Evolutionary conservation across 2,888 invertebrate species (phyloP), one percentile per base, ranked within the genome.

Genomic region (Amiota communis): DNA sequence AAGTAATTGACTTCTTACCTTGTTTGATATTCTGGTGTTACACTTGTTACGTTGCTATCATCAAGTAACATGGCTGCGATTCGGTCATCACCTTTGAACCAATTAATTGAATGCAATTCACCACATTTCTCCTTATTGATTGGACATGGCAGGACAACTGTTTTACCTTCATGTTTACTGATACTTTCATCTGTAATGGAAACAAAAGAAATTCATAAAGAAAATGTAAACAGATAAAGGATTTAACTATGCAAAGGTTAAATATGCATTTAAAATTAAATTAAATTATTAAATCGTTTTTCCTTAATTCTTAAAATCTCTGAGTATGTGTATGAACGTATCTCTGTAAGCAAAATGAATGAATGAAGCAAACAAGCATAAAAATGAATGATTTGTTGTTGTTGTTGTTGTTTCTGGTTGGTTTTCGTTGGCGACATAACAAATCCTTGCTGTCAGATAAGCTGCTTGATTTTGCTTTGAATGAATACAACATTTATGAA

Each of bases 31-130:
- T 87, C 87, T 74, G 87, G 85, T 70, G 88, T 86, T 72, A 90
- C 89, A 78, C 87, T 89, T 48, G 88, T 87, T 78, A 88, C 87
- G 81, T 89, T 88, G 74, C 85, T 88, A 53, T 89, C 89, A 75
- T 88, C 90, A 67, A 89, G 84, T 70, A 89, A 86, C 82, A 89
- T 88, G n/a, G 90, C 90, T n/a, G 89, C 90, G 70, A 90, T 89
- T 73, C 90, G 87, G 76, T 86, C 86, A 75, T 88, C 87, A 75
- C 93, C 94, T 80, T 93, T 92, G 89, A 94, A 94, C 95, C 95
- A 95, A 90, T 95, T 95, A 86, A 95, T 93, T 87, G 94, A 94
- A 90, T 95, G 95, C 77, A 95, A 91, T 77, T 92, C 93, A 49
- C 94, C 94, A 88, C 95, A 95, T 80, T 92, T 92, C 51, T 92